phyloP scores from a whole-genome alignment of 2,888 invertebrate genomes.

The Mellilla xanthometata region DNA sequence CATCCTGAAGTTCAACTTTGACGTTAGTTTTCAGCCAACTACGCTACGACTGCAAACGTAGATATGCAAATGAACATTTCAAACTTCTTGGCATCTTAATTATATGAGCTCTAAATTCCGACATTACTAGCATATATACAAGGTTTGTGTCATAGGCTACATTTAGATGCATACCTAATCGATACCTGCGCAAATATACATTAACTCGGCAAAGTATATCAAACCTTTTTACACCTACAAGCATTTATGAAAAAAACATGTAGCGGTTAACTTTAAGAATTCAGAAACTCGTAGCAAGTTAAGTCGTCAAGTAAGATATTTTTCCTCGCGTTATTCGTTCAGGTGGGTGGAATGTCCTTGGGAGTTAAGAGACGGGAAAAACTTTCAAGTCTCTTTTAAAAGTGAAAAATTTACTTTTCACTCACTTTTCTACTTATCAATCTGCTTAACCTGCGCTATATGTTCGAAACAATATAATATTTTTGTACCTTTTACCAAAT shows the following conservation, averaged over 20 bases:
- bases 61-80: conserved; percentile 45
- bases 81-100: conserved; percentile 24
- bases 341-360: conserved; percentile 5
- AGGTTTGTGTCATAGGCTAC: too few species aligned
- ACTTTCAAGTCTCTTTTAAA: conserved; percentile 9
- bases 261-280: neutral
- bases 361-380: neutral
- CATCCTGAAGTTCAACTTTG: conserved; percentile 4
- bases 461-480: too few species aligned
- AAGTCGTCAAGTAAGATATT: conserved; percentile 3
- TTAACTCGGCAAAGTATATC: too few species aligned
- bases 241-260: too few species aligned
- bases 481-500: too few species aligned
- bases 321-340: conserved; percentile 15
- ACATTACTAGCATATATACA: too few species aligned
- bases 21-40: conserved; percentile 8
- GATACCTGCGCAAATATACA: too few species aligned
- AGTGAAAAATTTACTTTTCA: neutral
- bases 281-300: conserved; percentile 2
- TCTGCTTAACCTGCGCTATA: too few species aligned
- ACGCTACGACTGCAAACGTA: conserved; percentile 30
- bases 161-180: too few species aligned
- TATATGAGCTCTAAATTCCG: conserved; percentile 11
- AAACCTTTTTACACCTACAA: too few species aligned
- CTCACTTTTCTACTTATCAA: too few species aligned